Evolutionary conservation across 2,113 vertebrate genomes (phyloP).

Genomic region (Urocolius indicus): DNA sequence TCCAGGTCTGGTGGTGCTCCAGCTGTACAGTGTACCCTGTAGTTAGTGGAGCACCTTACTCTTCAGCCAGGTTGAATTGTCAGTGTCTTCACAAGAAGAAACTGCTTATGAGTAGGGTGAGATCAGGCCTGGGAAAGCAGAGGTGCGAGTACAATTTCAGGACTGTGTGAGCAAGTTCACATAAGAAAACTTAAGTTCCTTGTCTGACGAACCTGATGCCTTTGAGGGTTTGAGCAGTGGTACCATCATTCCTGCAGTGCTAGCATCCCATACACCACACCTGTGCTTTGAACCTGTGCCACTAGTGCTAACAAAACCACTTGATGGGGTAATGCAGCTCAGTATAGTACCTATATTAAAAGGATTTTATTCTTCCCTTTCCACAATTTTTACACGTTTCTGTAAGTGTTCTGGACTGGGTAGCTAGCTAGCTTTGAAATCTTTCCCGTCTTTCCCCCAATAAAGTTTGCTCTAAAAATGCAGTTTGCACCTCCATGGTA

Average conservation of each 20-base stretch:
- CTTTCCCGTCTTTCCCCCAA: neutral
- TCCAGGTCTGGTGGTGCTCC: neutral
- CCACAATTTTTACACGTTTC: neutral
- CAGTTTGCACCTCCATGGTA: neutral
- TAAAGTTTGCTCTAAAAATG: neutral
- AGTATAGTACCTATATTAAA: neutral
- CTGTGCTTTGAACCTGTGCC: neutral
- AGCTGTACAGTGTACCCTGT: neutral
- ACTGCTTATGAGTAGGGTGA: neutral
- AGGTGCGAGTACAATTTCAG: neutral
- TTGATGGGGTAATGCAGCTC: neutral
- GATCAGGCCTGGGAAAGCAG: neutral
- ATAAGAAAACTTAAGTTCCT: neutral
- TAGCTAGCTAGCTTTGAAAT: neutral
- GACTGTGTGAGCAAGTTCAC: neutral
- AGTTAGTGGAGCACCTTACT: neutral
- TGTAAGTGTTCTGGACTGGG: neutral
- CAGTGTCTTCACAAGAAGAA: neutral
- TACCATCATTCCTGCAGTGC: neutral
- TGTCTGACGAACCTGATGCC: neutral
- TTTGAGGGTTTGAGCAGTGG: neutral
- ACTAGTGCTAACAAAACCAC: neutral
- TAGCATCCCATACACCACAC: neutral
- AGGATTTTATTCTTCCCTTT: neutral
- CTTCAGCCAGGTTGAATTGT: neutral